Conservation (phyloP, 2,888 invertebrate species). For the Troides oblongomaculatus region DNA sequence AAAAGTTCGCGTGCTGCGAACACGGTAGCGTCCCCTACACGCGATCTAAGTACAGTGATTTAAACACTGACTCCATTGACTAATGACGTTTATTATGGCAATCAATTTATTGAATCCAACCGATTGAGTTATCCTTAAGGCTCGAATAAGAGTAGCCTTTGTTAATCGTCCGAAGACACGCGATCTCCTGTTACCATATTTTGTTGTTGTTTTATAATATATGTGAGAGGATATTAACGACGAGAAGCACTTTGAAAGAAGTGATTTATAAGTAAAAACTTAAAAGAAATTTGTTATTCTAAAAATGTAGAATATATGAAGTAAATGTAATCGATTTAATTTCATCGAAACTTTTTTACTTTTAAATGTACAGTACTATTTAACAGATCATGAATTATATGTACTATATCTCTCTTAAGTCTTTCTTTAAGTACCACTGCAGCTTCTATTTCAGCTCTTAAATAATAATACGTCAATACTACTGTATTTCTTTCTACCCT, state of each 20-base stretch:
- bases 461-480: no score
- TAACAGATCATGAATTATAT: no score
- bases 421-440: no score
- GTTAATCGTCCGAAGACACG: slow-evolving; percentile 63
- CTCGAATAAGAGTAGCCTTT: slow-evolving; percentile 58
- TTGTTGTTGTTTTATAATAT: slow-evolving; percentile 42
- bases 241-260: background rate
- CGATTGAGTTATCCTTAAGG: slow-evolving; percentile 69
- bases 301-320: no score
- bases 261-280: background rate
- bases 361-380: no score
- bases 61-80: slow-evolving; percentile 65
- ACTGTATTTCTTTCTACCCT: no score
- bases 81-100: slow-evolving; percentile 74
- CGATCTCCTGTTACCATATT: slow-evolving; percentile 42
- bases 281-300: no score
- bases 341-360: no score
- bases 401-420: no score
- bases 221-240: slow-evolving; percentile 41
- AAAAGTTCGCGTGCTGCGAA: slow-evolving; percentile 59
- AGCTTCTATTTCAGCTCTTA: no score
- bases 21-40: slow-evolving; percentile 65
- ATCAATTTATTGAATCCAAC: slow-evolving; percentile 67
- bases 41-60: slow-evolving; percentile 62
- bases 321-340: no score